These are phyloP conservation scores for Baccha elongata DNA, from an alignment of 2,888 invertebrate genomes.

Conservation along the genomic window DNA sequence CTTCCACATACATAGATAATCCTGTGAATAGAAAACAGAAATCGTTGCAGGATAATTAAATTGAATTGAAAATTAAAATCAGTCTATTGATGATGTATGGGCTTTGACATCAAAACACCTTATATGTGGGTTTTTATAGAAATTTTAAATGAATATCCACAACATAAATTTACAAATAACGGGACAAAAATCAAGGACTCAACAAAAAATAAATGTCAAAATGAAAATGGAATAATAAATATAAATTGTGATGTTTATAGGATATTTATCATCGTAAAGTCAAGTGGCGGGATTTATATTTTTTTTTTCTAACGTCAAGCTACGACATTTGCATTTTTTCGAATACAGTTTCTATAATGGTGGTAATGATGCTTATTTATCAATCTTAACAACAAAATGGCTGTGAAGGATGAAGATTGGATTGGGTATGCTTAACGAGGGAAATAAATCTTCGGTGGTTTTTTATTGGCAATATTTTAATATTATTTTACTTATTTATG, in stretches of 20 bases:
- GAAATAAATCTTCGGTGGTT: constrained; percentile 8
- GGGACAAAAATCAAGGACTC: no score
- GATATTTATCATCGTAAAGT: constrained; percentile 70
- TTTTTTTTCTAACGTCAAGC: constrained; percentile 12
- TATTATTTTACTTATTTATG: no score
- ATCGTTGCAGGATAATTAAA: constrained; percentile 20
- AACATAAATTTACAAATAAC: no score
- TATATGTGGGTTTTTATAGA: no score
- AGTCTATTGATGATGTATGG: constrained; percentile 18
- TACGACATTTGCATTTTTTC: constrained; percentile 50
- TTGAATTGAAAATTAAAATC: constrained; percentile 58
- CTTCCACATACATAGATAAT: background rate
- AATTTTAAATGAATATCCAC: no score
- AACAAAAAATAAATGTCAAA: constrained; percentile 28
- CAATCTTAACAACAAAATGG: constrained; percentile 25
- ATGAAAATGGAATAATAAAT: constrained; percentile 61
- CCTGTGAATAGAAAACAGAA: background rate
- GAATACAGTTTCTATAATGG: no score
- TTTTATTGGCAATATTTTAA: no score
- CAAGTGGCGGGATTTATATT: constrained; percentile 50
- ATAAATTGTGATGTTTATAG: constrained; percentile 59
- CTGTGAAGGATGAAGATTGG: no score
- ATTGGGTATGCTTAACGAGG: constrained; percentile 14
- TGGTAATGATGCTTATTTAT: constrained; percentile 41
- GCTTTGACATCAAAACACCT: no score